Conservation (phyloP, 2,888 invertebrate species). For the Acrobasis consociella region DNA sequence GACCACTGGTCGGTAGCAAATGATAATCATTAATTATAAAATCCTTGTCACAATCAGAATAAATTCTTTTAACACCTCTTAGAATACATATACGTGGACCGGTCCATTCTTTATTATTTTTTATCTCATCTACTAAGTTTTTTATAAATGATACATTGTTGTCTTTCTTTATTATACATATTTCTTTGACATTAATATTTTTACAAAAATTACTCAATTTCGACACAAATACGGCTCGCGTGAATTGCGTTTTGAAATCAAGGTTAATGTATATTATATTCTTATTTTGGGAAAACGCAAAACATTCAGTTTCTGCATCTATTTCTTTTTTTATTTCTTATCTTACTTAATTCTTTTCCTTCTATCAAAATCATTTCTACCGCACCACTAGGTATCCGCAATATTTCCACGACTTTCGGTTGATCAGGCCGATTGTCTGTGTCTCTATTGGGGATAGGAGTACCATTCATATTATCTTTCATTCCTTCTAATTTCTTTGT, state of each 20-base stretch:
- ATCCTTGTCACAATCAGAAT: conserved; percentile 27
- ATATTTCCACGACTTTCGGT: conserved; percentile 31
- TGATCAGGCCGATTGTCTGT: conserved; percentile 31
- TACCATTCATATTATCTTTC: conserved; percentile 2
- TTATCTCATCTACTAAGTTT: too few relatives aligned
- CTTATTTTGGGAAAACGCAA: conserved; percentile 20
- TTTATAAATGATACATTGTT: conserved; percentile 29
- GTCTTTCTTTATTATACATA: conserved; percentile 28
- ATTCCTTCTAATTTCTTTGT: conserved; percentile 18
- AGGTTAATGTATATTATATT: conserved; percentile 32
- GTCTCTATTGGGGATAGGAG: conserved; percentile 23
- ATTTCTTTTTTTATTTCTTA: conserved; percentile 10
- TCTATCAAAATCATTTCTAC: conserved; percentile 29
- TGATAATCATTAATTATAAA: conserved; percentile 36
- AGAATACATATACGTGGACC: conserved; percentile 34
- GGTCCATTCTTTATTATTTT: conserved; percentile 28
- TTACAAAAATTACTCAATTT: conserved; percentile 32
- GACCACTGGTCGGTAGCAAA: conserved; percentile 20
- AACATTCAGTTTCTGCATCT: conserved; percentile 26
- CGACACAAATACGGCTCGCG: conserved; percentile 33
- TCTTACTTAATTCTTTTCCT: conserved; percentile 21
- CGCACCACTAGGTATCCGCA: conserved; percentile 30
- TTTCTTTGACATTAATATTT: conserved; percentile 23
- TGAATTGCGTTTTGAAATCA: conserved; percentile 29
- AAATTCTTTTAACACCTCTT: conserved; percentile 30